Base-by-base conservation (phyloP, 1,140 invertebrate species). In the Sycophila sp. region DNA sequence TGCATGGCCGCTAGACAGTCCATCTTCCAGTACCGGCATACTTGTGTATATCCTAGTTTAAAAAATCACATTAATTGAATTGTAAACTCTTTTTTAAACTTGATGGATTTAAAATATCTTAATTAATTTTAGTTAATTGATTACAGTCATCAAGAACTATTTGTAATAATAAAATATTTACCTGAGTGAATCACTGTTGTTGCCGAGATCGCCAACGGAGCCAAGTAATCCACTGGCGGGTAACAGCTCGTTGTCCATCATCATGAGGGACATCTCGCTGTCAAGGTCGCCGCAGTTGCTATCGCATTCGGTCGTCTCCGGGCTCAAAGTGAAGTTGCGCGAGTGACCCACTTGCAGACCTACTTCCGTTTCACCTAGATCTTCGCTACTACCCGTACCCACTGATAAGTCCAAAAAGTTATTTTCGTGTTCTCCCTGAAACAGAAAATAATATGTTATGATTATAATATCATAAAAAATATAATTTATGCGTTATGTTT, bases 1-100 rank as follows among this genome's bases (percentile, higher is more conserved):
- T 2, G 93, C 94, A 80, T 97, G 96, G 15, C 96, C 96, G 49
- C 93, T 94, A 53, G 95, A 91, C 73, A 98, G 80, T 72, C 96
- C 96, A 85, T 98, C 96, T 84, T 98, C 96, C 11, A 98, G 89
- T n/a, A 97, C 92, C 0, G 97, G 97, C 94, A 98, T 95, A 74
- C 94, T 92, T 8, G 87, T 89, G 73, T 90, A 91, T 76, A 90
- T 85, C 77, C 88, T 84, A 22, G 3, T 24, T 8, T n/a, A n/a
- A n/a, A n/a, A n/a, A n/a, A n/a, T n/a, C n/a, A n/a, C n/a, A n/a
- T n/a, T n/a, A n/a, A n/a, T n/a, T n/a, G n/a, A n/a, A n/a, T n/a
- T n/a, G n/a, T n/a, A n/a, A n/a, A n/a, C n/a, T n/a, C n/a, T n/a
- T n/a, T n/a, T n/a, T n/a, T n/a, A n/a, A n/a, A n/a, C n/a, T n/a